Evolutionary conservation across 1,140 invertebrate genomes (phyloP), one percentile per base, ranked within the genome.

Genomic region (Philaenus spumarius): DNA sequence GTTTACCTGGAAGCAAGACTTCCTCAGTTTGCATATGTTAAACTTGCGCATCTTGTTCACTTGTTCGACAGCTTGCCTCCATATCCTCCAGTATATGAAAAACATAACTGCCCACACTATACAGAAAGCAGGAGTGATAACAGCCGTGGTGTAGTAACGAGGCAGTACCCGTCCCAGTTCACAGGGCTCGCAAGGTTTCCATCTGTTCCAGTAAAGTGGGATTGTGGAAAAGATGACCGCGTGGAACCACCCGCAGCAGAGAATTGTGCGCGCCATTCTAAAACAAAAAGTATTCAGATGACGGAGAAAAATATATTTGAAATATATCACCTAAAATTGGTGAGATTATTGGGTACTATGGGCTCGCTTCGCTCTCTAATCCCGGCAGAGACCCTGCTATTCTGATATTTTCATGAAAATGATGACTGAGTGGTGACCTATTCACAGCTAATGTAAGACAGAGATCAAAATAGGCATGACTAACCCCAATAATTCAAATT

Each of bases 201-300:
- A 88, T 50, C 80, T 78, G 65, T 88, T 88, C 84, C 84, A 88
- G 69, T 85, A 84, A 19, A 85, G 75, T 0, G 83, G 83, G 43
- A 86, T 75, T 34, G 78, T 77, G 24, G 84, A 79, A 22, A 87
- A 72, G 47, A 78, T 71, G 1, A 84, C 72, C 0, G 84, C 80
- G 26, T 78, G 66, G 1, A 77, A 69, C 85, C 85, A 88, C 1
- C 80, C 83, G 6, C 76, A 68, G 12, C 76, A 68, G 66, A 86
- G 82, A 26, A 86, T 75, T 35, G 76, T 64, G 39, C 76, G 66
- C 2, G 83, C 82, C 22, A 80, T 74, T 60, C 77, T 74, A 59
- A 52, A n/a, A n/a, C n/a, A n/a, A n/a, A n/a, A n/a, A n/a, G n/a
- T n/a, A n/a, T n/a, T n/a, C n/a, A n/a, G n/a, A n/a, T n/a, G n/a